Conservation (phyloP, 1,140 invertebrate species). For the Lerema accius region DNA sequence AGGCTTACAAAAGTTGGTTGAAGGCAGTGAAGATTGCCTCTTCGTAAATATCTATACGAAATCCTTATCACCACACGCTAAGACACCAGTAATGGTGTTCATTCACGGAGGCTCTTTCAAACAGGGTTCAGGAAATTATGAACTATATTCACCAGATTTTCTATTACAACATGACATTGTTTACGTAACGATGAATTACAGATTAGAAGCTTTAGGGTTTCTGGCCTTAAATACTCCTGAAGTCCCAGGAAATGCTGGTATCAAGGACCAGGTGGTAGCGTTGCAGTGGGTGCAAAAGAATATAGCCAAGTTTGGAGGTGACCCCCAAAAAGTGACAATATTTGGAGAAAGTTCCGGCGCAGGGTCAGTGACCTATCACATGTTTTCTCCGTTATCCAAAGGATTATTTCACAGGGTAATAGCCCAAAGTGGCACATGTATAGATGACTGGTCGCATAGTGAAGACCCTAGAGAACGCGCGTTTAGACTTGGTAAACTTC, state of each 20-base stretch:
- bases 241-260: slow-evolving; percentile 85
- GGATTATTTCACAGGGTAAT: slow-evolving; percentile 79
- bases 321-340: slow-evolving; percentile 86
- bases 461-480: slow-evolving; percentile 54
- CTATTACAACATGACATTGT: slow-evolving; percentile 85
- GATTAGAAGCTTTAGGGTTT: slow-evolving; percentile 86
- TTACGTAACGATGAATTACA: slow-evolving; percentile 86
- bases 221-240: slow-evolving; percentile 81
- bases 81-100: slow-evolving; percentile 82
- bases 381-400: slow-evolving; percentile 85
- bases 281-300: slow-evolving; percentile 67
- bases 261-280: slow-evolving; percentile 85
- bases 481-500: slow-evolving; percentile 55
- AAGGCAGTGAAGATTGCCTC: slow-evolving; percentile 83
- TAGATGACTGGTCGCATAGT: slow-evolving; percentile 77
- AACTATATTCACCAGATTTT: slow-evolving; percentile 83
- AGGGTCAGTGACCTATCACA: slow-evolving; percentile 86
- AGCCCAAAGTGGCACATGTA: slow-evolving; percentile 84
- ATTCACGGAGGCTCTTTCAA: slow-evolving; percentile 85
- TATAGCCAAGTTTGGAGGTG: slow-evolving; percentile 86
- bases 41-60: slow-evolving; percentile 84
- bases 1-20: slow-evolving; percentile 41
- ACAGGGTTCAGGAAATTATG: slow-evolving; percentile 77
- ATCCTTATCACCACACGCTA: slow-evolving; percentile 33
- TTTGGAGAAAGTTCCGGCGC: slow-evolving; percentile 90